A percentile compares a stretch with the other conserved stretches of the same genome.
Evolutionary conservation across 2,797 vertebrate species (phyloP).

Genomic region (Enteromius mattozi): DNA sequence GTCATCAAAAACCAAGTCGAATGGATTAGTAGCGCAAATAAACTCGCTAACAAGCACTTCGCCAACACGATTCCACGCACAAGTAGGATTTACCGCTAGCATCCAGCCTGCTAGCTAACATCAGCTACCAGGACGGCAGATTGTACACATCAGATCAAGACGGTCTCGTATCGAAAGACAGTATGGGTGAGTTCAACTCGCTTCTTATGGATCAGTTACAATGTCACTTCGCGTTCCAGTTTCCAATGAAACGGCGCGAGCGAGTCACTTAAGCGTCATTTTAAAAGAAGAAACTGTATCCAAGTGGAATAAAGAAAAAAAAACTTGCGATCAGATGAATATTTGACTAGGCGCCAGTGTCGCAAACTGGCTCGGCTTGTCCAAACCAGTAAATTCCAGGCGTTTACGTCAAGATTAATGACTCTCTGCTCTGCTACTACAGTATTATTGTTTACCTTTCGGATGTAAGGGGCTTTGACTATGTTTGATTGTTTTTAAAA

Average conservation of each 20-base stretch:
- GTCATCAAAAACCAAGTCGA: constrained; percentile 56
- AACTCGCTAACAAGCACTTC: constrained; percentile 44
- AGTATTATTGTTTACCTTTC: constrained; percentile 20
- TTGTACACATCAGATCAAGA: constrained; percentile 66
- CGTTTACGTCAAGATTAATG: not conserved
- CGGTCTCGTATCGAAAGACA: constrained; percentile 63
- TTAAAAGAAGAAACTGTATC: not conserved
- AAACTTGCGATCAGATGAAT: constrained; percentile 20
- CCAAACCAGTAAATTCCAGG: constrained; percentile 43
- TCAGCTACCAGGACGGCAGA: constrained; percentile 65
- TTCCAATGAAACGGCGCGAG: not conserved
- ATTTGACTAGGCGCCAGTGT: constrained; percentile 26
- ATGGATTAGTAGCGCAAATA: constrained; percentile 68
- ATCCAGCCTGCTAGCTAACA: constrained; percentile 66
- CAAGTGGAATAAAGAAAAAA: not conserved
- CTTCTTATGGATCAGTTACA: not conserved
- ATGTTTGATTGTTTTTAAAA: not conserved
- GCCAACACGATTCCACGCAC: constrained; percentile 40
- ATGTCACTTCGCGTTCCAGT: not conserved
- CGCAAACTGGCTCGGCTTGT: constrained; percentile 43
- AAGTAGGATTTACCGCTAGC: constrained; percentile 63
- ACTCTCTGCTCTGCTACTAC: not conserved
- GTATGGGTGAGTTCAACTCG: constrained; percentile 80
- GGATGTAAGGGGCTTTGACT: not conserved
- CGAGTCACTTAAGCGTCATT: not conserved